Conservation (phyloP, 2,113 vertebrate genomes). For the Camelus dromedarius region DNA sequence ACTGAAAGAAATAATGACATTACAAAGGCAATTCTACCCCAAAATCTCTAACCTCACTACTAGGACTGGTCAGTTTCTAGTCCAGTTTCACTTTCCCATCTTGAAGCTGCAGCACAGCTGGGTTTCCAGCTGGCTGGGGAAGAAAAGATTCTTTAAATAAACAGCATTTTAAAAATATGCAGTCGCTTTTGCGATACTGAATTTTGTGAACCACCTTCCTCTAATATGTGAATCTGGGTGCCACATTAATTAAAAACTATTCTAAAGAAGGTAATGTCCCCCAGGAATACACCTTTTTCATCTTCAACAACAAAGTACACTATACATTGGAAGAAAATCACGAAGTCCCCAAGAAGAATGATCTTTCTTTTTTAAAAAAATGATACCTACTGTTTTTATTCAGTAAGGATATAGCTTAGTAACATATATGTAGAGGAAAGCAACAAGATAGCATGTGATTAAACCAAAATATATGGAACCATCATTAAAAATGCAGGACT, state of each 20-base stretch:
- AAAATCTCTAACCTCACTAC: not conserved
- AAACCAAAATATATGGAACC: slow-evolving; percentile 69
- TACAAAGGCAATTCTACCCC: not conserved
- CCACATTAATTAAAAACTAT: slow-evolving; percentile 53
- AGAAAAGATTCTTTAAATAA: slow-evolving; percentile 82
- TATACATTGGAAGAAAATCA: slow-evolving; percentile 45
- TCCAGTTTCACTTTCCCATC: slow-evolving; percentile 79
- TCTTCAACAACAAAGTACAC: slow-evolving; percentile 43
- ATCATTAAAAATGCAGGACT: slow-evolving; percentile 31
- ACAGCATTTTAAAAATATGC: slow-evolving; percentile 78
- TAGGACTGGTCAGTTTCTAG: slow-evolving; percentile 72
- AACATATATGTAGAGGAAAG: slow-evolving; percentile 68
- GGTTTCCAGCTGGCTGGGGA: slow-evolving; percentile 80
- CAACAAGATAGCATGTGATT: slow-evolving; percentile 75
- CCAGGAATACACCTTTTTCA: slow-evolving; percentile 15
- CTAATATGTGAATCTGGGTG: slow-evolving; percentile 52
- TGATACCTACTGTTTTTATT: not conserved
- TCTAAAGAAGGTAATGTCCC: not conserved
- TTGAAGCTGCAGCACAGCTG: slow-evolving; percentile 79
- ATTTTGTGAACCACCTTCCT: slow-evolving; percentile 69
- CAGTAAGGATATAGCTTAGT: slow-evolving; percentile 62
- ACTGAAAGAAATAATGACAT: slow-evolving; percentile 46
- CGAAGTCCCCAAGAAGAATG: slow-evolving; percentile 18
- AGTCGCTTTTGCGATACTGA: slow-evolving; percentile 66
- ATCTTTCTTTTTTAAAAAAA: not conserved